A percentile compares a stretch with the other conserved stretches of the same genome.
Conservation (phyloP, 92 coral and sea anemone genomes). For the Porites evermanni region DNA sequence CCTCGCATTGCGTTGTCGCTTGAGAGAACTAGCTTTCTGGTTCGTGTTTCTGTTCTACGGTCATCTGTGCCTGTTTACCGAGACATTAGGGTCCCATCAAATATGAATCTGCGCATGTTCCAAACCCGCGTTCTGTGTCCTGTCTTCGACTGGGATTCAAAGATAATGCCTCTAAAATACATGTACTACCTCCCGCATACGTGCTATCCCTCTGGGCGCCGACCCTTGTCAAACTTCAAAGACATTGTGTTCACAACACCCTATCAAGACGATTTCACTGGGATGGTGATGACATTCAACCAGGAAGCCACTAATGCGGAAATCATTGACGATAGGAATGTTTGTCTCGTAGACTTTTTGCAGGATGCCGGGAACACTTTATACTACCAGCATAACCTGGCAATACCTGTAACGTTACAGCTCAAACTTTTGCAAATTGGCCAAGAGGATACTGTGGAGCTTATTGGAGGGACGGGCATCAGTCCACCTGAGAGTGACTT, state of each 20-base stretch:
- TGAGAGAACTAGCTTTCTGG: constrained; percentile 13
- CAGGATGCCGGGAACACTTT: constrained; percentile 25
- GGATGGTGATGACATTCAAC: background rate
- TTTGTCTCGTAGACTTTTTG: constrained; percentile 24
- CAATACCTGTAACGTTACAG: constrained; percentile 4
- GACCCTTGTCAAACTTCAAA: constrained; percentile 9
- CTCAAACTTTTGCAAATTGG: background rate
- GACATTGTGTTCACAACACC: constrained; percentile 20
- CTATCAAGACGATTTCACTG: background rate
- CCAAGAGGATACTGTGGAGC: background rate
- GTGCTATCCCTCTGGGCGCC: constrained; percentile 30
- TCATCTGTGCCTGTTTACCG: constrained; percentile 29
- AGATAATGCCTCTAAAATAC: background rate
- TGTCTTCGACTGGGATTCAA: constrained; percentile 25
- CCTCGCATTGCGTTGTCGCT: constrained; percentile 11
- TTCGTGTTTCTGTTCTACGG: constrained; percentile 31
- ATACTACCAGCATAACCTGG: constrained; percentile 23
- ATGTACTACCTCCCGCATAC: constrained; percentile 20
- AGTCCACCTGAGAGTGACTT: constrained; percentile 13
- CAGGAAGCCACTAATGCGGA: background rate
- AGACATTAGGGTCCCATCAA: constrained; percentile 23
- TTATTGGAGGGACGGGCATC: constrained; percentile 26
- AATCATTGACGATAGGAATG: constrained; percentile 15
- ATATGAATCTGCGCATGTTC: constrained; percentile 27
- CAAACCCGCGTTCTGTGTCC: constrained; percentile 35